Conservation (phyloP, 2,113 vertebrate genomes). For the Shinisaurus crocodilurus region DNA sequence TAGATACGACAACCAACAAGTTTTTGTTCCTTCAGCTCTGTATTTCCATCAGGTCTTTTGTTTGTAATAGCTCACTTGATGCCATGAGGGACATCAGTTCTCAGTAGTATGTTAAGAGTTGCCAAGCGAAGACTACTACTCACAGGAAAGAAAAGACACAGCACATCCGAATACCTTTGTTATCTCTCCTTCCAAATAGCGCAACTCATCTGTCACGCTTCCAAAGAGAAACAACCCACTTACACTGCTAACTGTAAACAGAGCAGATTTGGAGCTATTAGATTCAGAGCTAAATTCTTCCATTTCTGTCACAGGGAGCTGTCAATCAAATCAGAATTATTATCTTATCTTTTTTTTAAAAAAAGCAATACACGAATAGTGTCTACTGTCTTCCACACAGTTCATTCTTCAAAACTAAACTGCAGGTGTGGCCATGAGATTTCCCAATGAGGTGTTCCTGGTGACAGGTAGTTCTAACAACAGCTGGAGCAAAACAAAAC, state of each 20-base stretch:
- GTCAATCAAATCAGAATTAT: not conserved
- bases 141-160: slow-evolving; percentile 9
- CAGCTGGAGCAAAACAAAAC: not conserved
- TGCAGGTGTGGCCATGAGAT: slow-evolving; percentile 5
- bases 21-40: not conserved
- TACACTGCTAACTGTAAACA: not conserved
- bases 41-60: slow-evolving; percentile 23
- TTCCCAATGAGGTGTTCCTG: slow-evolving; percentile 1
- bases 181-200: slow-evolving; percentile 8
- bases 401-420: slow-evolving; percentile 44
- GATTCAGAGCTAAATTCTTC: slow-evolving; percentile 6
- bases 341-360: not conserved
- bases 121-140: not conserved
- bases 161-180: slow-evolving; percentile 22
- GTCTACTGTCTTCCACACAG: not conserved
- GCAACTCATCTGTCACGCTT: slow-evolving; percentile 7
- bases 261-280: not conserved
- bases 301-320: not conserved
- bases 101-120: not conserved
- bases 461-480: not conserved
- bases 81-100: not conserved
- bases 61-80: not conserved
- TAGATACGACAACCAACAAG: slow-evolving; percentile 1
- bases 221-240: slow-evolving; percentile 21
- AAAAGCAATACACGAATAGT: not conserved